Conservation (phyloP, 2,113 vertebrate genomes). For the Macroglossus sobrinus region DNA sequence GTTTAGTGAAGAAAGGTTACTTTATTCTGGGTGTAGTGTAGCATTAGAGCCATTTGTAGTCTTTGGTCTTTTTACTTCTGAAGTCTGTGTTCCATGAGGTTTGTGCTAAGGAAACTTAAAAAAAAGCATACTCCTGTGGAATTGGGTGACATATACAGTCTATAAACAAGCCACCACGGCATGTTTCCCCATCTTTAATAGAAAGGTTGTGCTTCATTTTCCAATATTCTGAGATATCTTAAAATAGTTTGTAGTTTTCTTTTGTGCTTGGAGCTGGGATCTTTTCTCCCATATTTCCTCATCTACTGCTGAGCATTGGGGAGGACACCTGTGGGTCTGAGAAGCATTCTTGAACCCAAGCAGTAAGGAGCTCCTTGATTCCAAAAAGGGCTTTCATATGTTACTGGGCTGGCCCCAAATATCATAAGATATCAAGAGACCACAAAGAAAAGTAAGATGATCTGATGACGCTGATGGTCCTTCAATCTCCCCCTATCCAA, state of each 20-base stretch:
- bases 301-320: neutral
- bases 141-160: neutral
- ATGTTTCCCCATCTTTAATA: neutral
- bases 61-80: neutral
- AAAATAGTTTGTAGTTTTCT: neutral
- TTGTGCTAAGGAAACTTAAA: neutral
- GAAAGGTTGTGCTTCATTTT: neutral
- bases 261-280: neutral
- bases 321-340: neutral
- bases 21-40: neutral
- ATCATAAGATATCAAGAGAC: neutral
- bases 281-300: neutral
- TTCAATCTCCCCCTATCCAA: neutral
- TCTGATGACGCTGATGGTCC: neutral
- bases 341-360: neutral
- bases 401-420: neutral
- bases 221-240: neutral
- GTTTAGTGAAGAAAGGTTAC: neutral
- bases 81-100: neutral
- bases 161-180: neutral
- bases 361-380: neutral
- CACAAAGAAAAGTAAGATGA: neutral
- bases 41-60: neutral
- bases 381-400: neutral
- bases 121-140: neutral